These are phyloP conservation scores for Cenopis cana DNA, from an alignment of 2,888 invertebrate genomes.

Conservation along the genomic window DNA sequence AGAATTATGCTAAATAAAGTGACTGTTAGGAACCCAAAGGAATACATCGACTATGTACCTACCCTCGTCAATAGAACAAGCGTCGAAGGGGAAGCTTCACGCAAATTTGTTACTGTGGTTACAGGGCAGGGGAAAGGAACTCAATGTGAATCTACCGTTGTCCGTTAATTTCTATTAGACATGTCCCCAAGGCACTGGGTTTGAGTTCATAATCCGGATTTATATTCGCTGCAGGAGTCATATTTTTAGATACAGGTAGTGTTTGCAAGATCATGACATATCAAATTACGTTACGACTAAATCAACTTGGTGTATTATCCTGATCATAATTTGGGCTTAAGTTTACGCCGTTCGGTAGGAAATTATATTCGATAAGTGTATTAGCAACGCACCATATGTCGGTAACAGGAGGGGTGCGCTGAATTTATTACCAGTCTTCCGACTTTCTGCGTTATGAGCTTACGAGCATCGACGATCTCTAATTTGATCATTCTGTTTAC, in stretches of 20 bases:
- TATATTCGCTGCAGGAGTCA: constrained; percentile 3
- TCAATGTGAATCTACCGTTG: constrained; percentile 32
- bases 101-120: constrained; percentile 60
- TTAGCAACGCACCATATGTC: constrained; percentile 71
- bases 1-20: constrained; percentile 37
- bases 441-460: constrained; percentile 72
- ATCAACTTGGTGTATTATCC: constrained; percentile 18
- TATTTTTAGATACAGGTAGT: constrained; percentile 5
- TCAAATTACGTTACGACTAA: constrained; percentile 10
- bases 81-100: constrained; percentile 55
- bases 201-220: constrained; percentile 2
- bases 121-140: constrained; percentile 48
- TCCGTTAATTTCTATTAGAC: constrained; percentile 35
- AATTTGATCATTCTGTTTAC: constrained; percentile 62
- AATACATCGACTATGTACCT: constrained; percentile 51
- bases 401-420: constrained; percentile 65
- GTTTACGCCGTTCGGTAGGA: constrained; percentile 40
- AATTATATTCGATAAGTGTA: constrained; percentile 58
- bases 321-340: constrained; percentile 17
- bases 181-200: constrained; percentile 13
- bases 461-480: constrained; percentile 67
- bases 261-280: not conserved
- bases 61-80: constrained; percentile 63
- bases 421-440: constrained; percentile 69
- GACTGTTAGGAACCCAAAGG: constrained; percentile 49